phyloP scores from a whole-genome alignment of 1,140 invertebrate genomes.

The Atopsyche davidsoni region DNA sequence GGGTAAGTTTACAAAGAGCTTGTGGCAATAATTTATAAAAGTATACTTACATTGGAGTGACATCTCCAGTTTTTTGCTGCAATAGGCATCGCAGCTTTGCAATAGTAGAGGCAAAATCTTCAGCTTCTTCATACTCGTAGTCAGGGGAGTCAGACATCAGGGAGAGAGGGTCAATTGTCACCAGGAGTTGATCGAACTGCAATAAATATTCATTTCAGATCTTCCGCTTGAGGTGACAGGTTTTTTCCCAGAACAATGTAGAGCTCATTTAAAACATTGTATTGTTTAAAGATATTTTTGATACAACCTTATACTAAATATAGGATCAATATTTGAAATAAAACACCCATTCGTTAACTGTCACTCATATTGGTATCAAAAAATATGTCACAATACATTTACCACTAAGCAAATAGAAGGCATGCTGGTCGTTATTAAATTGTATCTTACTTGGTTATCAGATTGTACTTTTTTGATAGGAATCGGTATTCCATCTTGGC shows the following conservation, averaged over 20 bases:
- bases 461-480: too few species aligned
- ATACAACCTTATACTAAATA: too few species aligned
- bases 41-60: slow-evolving; percentile 36
- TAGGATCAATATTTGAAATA: too few species aligned
- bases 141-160: slow-evolving; percentile 43
- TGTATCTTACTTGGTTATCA: too few species aligned
- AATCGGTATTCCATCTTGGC: slow-evolving; percentile 12
- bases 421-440: too few species aligned
- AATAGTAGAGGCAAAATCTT: slow-evolving; percentile 65
- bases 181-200: neutral
- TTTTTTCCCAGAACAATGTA: neutral
- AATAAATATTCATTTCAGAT: neutral
- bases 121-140: slow-evolving; percentile 65
- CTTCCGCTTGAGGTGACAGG: neutral
- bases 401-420: too few species aligned
- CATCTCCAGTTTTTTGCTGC: slow-evolving; percentile 55
- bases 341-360: too few species aligned
- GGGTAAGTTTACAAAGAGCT: neutral
- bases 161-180: slow-evolving; percentile 14
- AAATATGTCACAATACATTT: too few species aligned
- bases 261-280: neutral
- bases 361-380: too few species aligned
- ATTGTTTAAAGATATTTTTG: too few species aligned
- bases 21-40: too few species aligned
- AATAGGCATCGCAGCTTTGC: slow-evolving; percentile 62